A percentile compares a stretch with the other conserved stretches of the same genome.
Evolutionary conservation across 2,888 invertebrate genomes (phyloP).

Genomic region (Ophion obscuratus): DNA sequence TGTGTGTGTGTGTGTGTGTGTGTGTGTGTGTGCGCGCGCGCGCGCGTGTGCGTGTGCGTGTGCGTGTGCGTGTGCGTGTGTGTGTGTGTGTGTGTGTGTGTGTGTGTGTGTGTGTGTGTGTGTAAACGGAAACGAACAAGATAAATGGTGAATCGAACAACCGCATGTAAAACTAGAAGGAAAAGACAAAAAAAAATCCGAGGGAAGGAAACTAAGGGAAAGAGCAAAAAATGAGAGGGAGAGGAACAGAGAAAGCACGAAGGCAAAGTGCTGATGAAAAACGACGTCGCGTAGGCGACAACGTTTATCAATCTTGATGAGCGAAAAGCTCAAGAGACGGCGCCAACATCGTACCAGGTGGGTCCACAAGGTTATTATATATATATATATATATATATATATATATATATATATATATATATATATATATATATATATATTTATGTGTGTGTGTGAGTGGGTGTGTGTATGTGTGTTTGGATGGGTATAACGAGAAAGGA

Average conservation of each 20-base stretch:
- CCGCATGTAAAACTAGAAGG: slow-evolving; percentile 16
- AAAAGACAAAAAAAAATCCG: neutral
- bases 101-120: too few species aligned
- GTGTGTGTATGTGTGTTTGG: neutral
- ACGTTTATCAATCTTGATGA: slow-evolving; percentile 65
- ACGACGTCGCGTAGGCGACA: slow-evolving; percentile 57
- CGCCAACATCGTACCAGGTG: slow-evolving; percentile 50
- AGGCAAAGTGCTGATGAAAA: slow-evolving; percentile 64
- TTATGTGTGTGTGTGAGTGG: neutral
- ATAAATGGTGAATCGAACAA: slow-evolving; percentile 52
- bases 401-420: neutral
- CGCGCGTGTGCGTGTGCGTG: too few species aligned
- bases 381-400: slow-evolving; percentile 14
- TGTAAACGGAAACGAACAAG: slow-evolving; percentile 33
- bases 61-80: too few species aligned
- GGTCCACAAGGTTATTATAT: slow-evolving; percentile 27
- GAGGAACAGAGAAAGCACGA: slow-evolving; percentile 25
- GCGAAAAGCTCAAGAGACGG: slow-evolving; percentile 55
- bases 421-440: slow-evolving; percentile 17
- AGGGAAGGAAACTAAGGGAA: neutral
- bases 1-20: too few species aligned
- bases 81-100: too few species aligned
- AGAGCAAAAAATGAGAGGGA: slow-evolving; percentile 10
- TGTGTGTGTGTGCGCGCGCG: too few species aligned
- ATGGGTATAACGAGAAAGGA: slow-evolving; percentile 6